Percentiles rank a stretch among this genome's conserved stretches.
These are phyloP conservation scores for Muscicapa striata DNA, from an alignment of 2,797 vertebrate genomes.

Conservation along the genomic window DNA sequence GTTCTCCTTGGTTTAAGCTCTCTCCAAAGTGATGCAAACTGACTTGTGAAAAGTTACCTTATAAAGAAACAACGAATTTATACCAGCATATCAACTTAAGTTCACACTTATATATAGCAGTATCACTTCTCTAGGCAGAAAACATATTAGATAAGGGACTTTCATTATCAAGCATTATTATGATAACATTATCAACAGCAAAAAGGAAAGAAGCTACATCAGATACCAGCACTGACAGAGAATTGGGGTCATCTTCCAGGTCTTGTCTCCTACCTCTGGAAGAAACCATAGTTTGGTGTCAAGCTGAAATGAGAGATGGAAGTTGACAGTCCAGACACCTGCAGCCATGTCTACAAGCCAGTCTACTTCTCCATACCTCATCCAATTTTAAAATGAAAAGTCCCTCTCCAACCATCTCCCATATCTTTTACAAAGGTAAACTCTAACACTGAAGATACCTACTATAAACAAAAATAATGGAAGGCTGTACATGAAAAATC, in stretches of 20 bases:
- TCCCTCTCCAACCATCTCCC: not conserved
- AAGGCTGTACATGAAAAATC: not conserved
- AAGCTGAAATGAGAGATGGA: not conserved
- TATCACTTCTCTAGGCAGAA: constrained; percentile 4
- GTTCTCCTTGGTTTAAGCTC: not conserved
- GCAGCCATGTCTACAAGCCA: not conserved
- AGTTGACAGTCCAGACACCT: not conserved
- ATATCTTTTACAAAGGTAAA: not conserved
- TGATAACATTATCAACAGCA: not conserved
- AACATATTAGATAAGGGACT: not conserved
- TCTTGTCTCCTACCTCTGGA: not conserved
- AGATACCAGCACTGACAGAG: constrained; percentile 1
- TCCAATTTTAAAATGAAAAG: not conserved
- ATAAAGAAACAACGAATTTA: constrained; percentile 14
- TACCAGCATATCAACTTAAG: not conserved
- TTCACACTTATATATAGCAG: not conserved
- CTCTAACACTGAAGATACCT: not conserved
- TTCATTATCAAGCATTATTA: not conserved
- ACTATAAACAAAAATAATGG: not conserved
- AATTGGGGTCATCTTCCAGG: not conserved
- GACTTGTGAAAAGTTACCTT: not conserved
- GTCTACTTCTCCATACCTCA: not conserved
- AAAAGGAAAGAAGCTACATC: constrained; percentile 12
- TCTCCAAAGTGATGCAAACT: not conserved
- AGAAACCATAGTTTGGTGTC: not conserved